phyloP scores from a whole-genome alignment of 2,113 vertebrate species.

The Tretioscincus oriximinensis region DNA sequence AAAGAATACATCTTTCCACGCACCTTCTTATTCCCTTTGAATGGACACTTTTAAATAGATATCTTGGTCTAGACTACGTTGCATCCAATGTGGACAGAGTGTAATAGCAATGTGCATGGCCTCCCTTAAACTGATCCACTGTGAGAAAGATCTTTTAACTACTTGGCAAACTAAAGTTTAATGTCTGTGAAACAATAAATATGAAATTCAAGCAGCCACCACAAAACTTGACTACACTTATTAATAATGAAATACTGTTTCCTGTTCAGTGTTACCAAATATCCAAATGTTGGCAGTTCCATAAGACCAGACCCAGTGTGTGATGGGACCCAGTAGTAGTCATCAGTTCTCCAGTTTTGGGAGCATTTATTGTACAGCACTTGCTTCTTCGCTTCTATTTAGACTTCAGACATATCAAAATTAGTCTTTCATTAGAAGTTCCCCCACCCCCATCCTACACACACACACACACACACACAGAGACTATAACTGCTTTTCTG shows the following conservation, averaged over 20 bases:
- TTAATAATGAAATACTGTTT: not conserved
- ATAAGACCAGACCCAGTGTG: not conserved
- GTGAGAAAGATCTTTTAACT: too few species aligned
- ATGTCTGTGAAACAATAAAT: not conserved
- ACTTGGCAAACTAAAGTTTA: too few species aligned
- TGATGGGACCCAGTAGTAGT: not conserved
- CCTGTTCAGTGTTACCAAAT: not conserved
- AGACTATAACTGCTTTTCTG: conserved; percentile 35
- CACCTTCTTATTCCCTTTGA: too few species aligned
- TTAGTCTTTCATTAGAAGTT: conserved; percentile 16
- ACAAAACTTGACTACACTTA: not conserved
- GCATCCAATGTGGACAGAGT: too few species aligned
- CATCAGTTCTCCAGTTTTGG: not conserved
- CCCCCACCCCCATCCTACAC: not conserved
- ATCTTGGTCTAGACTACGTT: too few species aligned
- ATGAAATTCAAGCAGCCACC: not conserved
- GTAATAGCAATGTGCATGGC: too few species aligned
- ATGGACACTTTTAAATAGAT: too few species aligned
- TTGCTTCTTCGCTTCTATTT: conserved; percentile 9
- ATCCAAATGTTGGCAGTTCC: not conserved
- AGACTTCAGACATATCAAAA: conserved; percentile 27
- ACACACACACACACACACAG: not conserved
- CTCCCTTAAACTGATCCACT: too few species aligned
- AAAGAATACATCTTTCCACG: too few species aligned
- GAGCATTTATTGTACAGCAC: not conserved